These are phyloP conservation scores for Zoanthus solanderi DNA, from an alignment of 92 coral and sea anemone species.

Conservation along the genomic window DNA sequence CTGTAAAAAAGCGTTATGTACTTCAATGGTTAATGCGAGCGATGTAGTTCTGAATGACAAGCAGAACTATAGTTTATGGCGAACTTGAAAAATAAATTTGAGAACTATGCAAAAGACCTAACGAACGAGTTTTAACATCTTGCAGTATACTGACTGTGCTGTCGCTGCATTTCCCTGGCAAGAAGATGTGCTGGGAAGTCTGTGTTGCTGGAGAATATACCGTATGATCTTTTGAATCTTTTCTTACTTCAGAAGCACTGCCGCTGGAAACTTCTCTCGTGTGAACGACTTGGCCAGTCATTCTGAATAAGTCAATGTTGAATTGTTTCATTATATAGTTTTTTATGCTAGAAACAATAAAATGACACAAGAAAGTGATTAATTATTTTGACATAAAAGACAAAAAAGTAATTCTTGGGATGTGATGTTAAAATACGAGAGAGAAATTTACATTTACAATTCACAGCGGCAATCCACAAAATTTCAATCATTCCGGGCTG, in stretches of 20 bases:
- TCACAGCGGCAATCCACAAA: background rate
- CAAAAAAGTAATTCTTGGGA: background rate
- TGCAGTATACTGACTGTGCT: background rate
- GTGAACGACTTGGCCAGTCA: slow-evolving; percentile 27
- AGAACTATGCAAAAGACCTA: background rate
- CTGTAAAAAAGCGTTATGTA: too few species aligned
- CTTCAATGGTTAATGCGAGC: background rate
- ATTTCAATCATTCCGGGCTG: background rate
- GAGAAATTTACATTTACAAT: background rate
- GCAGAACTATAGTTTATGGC: background rate
- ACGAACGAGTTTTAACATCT: too few species aligned
- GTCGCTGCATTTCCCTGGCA: slow-evolving; percentile 9
- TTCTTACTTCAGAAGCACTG: slow-evolving; percentile 15
- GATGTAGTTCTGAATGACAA: slow-evolving; percentile 10
- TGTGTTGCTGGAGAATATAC: slow-evolving; percentile 22
- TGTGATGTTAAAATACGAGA: background rate
- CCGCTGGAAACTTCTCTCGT: slow-evolving; percentile 1
- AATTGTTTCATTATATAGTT: too few species aligned
- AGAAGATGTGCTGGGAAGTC: slow-evolving; percentile 10
- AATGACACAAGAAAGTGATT: background rate
- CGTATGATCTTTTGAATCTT: slow-evolving; percentile 13
- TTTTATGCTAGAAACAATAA: too few species aligned
- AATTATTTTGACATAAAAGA: too few species aligned
- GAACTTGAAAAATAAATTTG: background rate
- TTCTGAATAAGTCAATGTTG: background rate